Evolutionary conservation across 2,113 vertebrate species (phyloP), one percentile per base, ranked within the genome.

Genomic region (Phylloscopus whistleri): DNA sequence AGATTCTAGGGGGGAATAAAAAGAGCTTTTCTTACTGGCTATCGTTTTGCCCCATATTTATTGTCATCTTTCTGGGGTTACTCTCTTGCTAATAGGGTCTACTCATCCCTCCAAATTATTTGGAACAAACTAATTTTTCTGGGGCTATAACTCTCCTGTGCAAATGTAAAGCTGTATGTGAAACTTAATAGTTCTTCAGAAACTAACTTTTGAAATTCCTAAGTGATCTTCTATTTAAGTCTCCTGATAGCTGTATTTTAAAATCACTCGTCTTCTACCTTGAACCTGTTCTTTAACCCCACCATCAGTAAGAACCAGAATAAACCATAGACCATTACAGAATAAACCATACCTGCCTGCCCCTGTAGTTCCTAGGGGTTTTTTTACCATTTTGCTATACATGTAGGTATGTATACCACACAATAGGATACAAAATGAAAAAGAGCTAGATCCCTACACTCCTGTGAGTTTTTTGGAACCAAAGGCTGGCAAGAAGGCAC

Each of bases 401-500:
- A 10, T 31, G 0, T 10, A 8, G 55, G 8, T 31, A 33, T 21
- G 7, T 35, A 35, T 30, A 46, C 79, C 37, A 52, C 19, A 46
- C 5, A 41, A 64, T 30, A 8, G 58, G 27, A 46, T 4, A 41
- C 0, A 2, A 46, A 39, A 48, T 68, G 31, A 52, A 68, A 48
- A 68, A 79, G 2, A 91, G 11, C 8, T 67, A 17, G 18, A 73
- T 60, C 33, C 35, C 18, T 18, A 51, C 3, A 2, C 2, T 44
- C 13, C 11, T 69, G 35, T 26, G 31, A 33, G 3, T 5, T 49
- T 77, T 78, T 59, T 76, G n/a, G 13, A 87, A 48, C 16, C 15
- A 15, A 55, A 67, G n/a, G 9, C 39, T 69, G 76, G 15, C 0
- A 0, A 58, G 33, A 26, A 60, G 59, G 31, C 4, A 6, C 2